Evolutionary conservation across 1,140 invertebrate genomes (phyloP), one percentile per base, ranked within the genome.

Genomic region (Augochlora pura): DNA sequence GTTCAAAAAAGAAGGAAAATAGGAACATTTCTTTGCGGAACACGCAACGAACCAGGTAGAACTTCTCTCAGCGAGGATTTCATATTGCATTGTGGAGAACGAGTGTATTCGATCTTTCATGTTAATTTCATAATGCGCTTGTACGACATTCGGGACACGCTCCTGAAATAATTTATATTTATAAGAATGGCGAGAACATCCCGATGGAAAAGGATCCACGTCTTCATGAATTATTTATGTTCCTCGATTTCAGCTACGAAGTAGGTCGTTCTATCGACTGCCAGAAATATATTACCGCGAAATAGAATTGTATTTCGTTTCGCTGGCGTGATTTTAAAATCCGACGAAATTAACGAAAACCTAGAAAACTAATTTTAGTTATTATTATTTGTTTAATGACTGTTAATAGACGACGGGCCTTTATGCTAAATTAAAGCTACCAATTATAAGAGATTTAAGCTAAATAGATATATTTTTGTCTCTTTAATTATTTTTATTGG

Each of bases 11-110:
- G n/a, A 6, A 6, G 32, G 46, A 42, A 68, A 76, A 76, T 76
- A 69, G 74, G 74, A 76, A 76, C 74, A 67, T 69, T 42, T 76
- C 27, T 74, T 32, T n/a, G 21, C 10, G 21, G 5, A 46, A 46
- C 25, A 59, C 25, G 32, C 27, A 18, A 46, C 7, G 18, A 18
- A 14, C 71, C 54, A 60, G 38, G 21, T 49, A 49, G 38, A 68
- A 69, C 14, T 46, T n/a, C 32, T 49, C 54, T 59, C 21, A 4
- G n/a, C 12, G 5, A 57, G 27, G 9, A 27, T 42, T 25, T 6
- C n/a, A 65, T 52, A 21, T 10, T 6, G 23, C 9, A 38, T 69
- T 67, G 1, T 23, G 25, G 8, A 59, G 18, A 1, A 25, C 25
- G 42, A 46, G 42, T 12, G 10, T 3, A 21, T 23, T 16, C 16